phyloP scores from a whole-genome alignment of 2,113 vertebrate species.

The Diphyllodes magnificus region DNA sequence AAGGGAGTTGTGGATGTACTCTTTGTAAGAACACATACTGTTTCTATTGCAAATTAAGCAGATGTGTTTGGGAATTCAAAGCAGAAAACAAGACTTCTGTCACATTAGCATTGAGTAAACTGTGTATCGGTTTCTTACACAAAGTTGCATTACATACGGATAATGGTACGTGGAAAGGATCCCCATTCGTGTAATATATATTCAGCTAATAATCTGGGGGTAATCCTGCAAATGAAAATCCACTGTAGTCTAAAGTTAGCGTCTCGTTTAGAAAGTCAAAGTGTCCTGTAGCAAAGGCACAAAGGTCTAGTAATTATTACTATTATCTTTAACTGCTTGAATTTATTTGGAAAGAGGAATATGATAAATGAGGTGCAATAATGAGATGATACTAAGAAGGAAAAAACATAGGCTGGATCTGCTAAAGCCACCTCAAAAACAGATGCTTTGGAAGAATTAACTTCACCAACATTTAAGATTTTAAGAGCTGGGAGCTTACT shows the following conservation, averaged over 20 bases:
- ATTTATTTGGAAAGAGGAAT: neutral
- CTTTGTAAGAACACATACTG: neutral
- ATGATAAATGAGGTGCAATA: neutral
- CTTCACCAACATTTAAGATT: neutral
- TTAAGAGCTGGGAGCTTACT: neutral
- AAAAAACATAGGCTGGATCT: neutral
- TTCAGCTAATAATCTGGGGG: neutral
- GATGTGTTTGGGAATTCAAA: neutral
- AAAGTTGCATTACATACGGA: neutral
- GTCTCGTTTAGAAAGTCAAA: neutral
- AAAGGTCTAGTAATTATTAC: neutral
- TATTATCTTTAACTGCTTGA: neutral
- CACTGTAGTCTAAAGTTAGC: neutral
- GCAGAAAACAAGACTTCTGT: neutral
- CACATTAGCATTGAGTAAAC: neutral
- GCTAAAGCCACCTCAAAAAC: neutral
- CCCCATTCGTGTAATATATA: fast-evolving
- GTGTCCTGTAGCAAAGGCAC: neutral
- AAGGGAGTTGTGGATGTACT: neutral
- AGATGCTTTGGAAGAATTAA: neutral
- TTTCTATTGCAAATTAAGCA: neutral
- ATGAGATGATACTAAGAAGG: neutral
- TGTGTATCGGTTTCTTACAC: neutral
- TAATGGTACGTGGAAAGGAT: neutral
- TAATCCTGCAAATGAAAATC: neutral